A percentile compares a stretch with the other conserved stretches of the same genome.
These are phyloP conservation scores for Stratiomys singularior DNA, from an alignment of 2,888 invertebrate species.

Conservation along the genomic window DNA sequence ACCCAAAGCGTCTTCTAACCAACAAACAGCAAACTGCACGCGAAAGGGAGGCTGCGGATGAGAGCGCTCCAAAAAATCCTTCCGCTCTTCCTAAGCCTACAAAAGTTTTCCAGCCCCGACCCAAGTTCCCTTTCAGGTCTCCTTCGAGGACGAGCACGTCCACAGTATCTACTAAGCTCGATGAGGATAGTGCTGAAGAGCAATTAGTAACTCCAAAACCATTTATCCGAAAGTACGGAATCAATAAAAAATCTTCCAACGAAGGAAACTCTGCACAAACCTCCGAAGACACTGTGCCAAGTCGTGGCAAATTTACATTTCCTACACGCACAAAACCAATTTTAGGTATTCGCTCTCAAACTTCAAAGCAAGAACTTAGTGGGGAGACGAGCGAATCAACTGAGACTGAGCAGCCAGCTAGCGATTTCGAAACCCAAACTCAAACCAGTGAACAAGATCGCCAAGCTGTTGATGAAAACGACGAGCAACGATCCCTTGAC, in stretches of 20 bases:
- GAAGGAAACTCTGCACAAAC: background rate
- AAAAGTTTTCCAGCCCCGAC: too few relatives aligned
- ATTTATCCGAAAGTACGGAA: background rate
- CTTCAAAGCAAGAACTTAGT: background rate
- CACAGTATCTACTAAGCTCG: too few relatives aligned
- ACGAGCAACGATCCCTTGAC: background rate
- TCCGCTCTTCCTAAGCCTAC: too few relatives aligned
- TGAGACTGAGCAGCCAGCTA: slow-evolving; percentile 8
- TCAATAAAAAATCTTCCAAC: background rate
- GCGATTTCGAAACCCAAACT: background rate
- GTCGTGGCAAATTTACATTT: background rate
- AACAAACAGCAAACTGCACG: too few relatives aligned
- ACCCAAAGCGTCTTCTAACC: too few relatives aligned
- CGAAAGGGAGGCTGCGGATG: too few relatives aligned
- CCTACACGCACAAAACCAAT: background rate
- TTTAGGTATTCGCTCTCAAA: slow-evolving; percentile 1
- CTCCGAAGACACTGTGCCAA: background rate
- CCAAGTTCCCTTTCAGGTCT: too few relatives aligned
- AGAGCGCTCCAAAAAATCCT: too few relatives aligned
- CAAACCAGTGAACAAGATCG: slow-evolving; percentile 4
- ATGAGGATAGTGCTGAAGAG: background rate
- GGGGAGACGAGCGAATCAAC: slow-evolving; percentile 9
- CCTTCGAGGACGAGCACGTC: too few relatives aligned
- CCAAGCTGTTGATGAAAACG: background rate
- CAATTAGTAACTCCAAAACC: background rate